Evolutionary conservation across 23 tunicate genomes (phyloP).

Genomic region (Styela clava): DNA sequence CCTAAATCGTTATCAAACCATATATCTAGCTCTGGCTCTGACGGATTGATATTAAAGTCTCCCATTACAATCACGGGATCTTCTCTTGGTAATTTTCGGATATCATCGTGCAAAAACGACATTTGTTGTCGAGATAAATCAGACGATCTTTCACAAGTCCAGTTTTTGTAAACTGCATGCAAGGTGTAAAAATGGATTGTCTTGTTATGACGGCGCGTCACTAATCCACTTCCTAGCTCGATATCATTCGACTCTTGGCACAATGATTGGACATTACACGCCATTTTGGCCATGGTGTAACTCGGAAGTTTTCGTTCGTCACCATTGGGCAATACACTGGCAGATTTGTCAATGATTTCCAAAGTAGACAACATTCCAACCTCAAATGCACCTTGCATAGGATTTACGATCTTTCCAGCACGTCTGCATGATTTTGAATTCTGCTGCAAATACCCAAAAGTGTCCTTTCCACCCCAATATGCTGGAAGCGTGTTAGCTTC

Average conservation of each 20-base stretch:
- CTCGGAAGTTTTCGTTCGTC: conserved; percentile 15
- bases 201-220: not conserved
- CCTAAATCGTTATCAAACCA: conserved; percentile 35
- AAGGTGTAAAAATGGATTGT: conserved; percentile 43
- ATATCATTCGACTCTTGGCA: not conserved
- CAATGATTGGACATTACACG: not conserved
- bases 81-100: not conserved
- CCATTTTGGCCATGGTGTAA: conserved; percentile 24
- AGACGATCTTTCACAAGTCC: conserved; percentile 45
- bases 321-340: conserved; percentile 27
- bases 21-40: conserved; percentile 55
- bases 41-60: conserved; percentile 75
- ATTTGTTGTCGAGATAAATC: conserved; percentile 47
- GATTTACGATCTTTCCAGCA: conserved; percentile 31
- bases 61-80: conserved; percentile 75
- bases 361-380: conserved; percentile 61
- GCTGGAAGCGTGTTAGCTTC: conserved; percentile 71
- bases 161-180: conserved; percentile 82
- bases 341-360: conserved; percentile 25
- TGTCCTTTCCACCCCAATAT: conserved; percentile 88
- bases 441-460: conserved; percentile 40
- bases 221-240: not conserved
- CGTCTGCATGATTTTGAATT: not conserved
- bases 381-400: conserved; percentile 50
- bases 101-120: conserved; percentile 35